phyloP scores from a whole-genome alignment of 2,888 invertebrate species.

The Nemoura dubitans region DNA sequence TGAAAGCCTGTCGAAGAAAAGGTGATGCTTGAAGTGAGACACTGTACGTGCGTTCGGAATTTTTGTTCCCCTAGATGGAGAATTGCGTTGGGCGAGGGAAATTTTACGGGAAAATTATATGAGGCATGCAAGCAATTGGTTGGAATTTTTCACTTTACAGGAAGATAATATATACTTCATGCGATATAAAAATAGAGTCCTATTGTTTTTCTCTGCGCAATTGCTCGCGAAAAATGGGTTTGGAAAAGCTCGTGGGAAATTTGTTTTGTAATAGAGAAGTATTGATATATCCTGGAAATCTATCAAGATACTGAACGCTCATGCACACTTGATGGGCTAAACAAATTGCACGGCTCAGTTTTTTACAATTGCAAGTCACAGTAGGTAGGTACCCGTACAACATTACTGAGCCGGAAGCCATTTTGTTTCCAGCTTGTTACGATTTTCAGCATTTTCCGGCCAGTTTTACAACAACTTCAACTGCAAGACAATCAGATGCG shows the following conservation, averaged over 20 bases:
- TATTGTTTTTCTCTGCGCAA: neutral
- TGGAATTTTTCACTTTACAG: neutral
- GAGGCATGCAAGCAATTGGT: neutral
- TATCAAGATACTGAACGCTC: neutral
- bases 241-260: neutral
- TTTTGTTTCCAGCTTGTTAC: too few relatives aligned
- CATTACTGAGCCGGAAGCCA: too few relatives aligned
- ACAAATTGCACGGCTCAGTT: neutral
- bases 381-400: too few relatives aligned
- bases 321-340: neutral
- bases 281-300: neutral
- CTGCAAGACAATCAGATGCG: too few relatives aligned
- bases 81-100: neutral
- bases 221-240: neutral
- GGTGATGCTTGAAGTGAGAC: neutral
- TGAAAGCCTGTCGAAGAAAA: neutral
- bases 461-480: neutral
- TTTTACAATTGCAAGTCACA: neutral
- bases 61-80: neutral
- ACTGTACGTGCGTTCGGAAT: too few relatives aligned
- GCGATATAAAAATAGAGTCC: neutral
- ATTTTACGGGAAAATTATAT: neutral
- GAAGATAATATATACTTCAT: too few relatives aligned
- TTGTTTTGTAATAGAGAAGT: neutral
- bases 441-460: neutral